Conservation (phyloP, 2,113 vertebrate species). For the Telmatochromis sp. region DNA sequence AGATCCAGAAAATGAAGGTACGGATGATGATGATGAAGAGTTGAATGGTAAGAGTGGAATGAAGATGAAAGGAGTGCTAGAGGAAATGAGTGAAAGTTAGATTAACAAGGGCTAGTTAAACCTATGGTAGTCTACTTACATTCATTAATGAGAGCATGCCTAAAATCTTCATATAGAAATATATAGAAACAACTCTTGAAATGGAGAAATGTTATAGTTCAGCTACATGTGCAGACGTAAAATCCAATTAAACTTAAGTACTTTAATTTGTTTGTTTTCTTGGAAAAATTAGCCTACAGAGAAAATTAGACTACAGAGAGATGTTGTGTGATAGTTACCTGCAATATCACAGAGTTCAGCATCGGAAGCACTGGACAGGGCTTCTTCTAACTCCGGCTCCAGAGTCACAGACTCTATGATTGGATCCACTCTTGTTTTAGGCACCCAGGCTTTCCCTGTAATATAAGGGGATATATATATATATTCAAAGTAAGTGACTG, state of each 20-base stretch:
- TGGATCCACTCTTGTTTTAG: conserved; percentile 86
- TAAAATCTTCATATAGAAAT: not conserved
- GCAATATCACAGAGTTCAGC: conserved; percentile 97
- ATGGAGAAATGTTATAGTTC: not conserved
- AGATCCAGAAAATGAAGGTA: conserved; percentile 34
- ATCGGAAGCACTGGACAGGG: conserved; percentile 87
- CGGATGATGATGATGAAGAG: conserved; percentile 23
- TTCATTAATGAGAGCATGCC: not conserved
- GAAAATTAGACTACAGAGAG: not conserved
- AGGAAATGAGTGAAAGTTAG: conserved; percentile 35
- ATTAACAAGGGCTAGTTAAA: not conserved
- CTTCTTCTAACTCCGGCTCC: conserved; percentile 95
- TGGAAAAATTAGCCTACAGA: not conserved
- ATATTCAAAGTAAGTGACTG: not conserved
- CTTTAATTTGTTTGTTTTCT: not conserved
- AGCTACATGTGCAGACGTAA: not conserved
- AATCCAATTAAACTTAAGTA: not conserved
- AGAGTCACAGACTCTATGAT: conserved; percentile 91
- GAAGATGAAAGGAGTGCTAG: conserved; percentile 9
- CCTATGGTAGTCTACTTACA: not conserved
- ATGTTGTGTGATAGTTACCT: conserved; percentile 69
- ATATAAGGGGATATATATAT: not conserved
- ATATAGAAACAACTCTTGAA: not conserved
- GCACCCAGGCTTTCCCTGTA: conserved; percentile 88
- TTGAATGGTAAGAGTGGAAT: conserved; percentile 18